phyloP scores from a whole-genome alignment of 2,888 invertebrate species.

The Charanyca ferruginea region DNA sequence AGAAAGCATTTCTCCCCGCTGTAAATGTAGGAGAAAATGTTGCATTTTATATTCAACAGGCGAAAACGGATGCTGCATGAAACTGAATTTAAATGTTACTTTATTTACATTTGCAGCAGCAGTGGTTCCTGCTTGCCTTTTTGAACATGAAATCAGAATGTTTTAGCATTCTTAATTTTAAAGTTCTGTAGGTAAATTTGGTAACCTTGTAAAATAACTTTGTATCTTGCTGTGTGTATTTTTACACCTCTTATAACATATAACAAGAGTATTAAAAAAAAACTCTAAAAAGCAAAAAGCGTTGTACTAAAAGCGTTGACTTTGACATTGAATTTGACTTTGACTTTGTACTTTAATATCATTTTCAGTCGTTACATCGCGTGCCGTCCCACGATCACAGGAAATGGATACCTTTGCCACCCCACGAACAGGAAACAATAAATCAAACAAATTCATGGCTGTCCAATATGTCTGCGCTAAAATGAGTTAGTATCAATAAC shows the following conservation, averaged over 20 bases:
- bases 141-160: constrained; percentile 9
- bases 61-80: constrained; percentile 6
- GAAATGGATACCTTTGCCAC: constrained; percentile 12
- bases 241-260: too few relatives aligned
- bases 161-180: not conserved
- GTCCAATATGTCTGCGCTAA: constrained; percentile 16
- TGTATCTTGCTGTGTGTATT: too few relatives aligned
- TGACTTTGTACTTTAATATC: not conserved
- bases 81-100: constrained; percentile 46
- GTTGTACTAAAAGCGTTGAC: too few relatives aligned
- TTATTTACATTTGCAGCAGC: not conserved
- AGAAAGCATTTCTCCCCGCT: not conserved
- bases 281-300: too few relatives aligned
- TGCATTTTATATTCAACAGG: constrained; percentile 45
- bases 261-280: too few relatives aligned
- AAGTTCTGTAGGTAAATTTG: not conserved
- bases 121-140: not conserved
- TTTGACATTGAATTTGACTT: too few relatives aligned
- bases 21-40: constrained; percentile 20
- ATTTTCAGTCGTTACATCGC: not conserved
- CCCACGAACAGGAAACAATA: constrained; percentile 37
- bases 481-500: constrained; percentile 22
- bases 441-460: constrained; percentile 49
- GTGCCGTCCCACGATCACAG: constrained; percentile 5
- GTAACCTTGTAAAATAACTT: too few relatives aligned